phyloP scores from a whole-genome alignment of 2,888 invertebrate genomes.

The Caenorhabditis sinica region DNA sequence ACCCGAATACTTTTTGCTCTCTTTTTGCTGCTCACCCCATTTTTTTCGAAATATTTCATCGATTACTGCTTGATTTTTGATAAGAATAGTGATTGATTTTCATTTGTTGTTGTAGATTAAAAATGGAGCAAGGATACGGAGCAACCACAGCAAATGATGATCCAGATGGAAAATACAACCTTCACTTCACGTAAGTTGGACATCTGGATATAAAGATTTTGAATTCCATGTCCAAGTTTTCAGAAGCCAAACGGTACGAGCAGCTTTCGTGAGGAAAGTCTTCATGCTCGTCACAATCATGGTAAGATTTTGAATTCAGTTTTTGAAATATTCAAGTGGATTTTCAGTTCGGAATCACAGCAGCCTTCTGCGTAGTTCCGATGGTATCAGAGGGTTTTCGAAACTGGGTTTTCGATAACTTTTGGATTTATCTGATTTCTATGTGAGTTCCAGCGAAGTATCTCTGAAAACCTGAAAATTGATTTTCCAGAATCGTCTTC shows the following conservation, averaged over 20 bases:
- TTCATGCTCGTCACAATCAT: slow-evolving; percentile 80
- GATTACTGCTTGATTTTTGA: slow-evolving; percentile 3
- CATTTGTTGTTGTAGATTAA: slow-evolving; percentile 17
- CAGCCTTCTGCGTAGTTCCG: slow-evolving; percentile 77
- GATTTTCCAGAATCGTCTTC: slow-evolving; percentile 81
- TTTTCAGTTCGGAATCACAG: slow-evolving; percentile 78
- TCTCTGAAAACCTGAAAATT: neutral
- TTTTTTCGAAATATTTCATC: slow-evolving; percentile 1
- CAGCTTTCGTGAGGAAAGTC: slow-evolving; percentile 79
- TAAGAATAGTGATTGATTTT: neutral
- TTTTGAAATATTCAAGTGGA: neutral
- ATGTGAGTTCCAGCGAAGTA: slow-evolving; percentile 48
- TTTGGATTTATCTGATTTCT: slow-evolving; percentile 61
- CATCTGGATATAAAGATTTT: neutral
- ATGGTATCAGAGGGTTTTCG: slow-evolving; percentile 65
- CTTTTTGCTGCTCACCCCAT: neutral
- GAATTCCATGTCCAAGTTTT: slow-evolving; percentile 65
- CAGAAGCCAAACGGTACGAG: slow-evolving; percentile 76
- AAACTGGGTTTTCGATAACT: slow-evolving; percentile 51
- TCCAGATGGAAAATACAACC: slow-evolving; percentile 58
- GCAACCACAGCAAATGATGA: slow-evolving; percentile 35
- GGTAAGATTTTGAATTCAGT: slow-evolving; percentile 60
- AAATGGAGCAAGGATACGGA: slow-evolving; percentile 60
- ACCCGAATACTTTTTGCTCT: slow-evolving; percentile 31
- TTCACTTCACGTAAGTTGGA: slow-evolving; percentile 54